These are phyloP conservation scores for Bombyx mandarina DNA, from an alignment of 1,140 invertebrate genomes.

Conservation along the genomic window DNA sequence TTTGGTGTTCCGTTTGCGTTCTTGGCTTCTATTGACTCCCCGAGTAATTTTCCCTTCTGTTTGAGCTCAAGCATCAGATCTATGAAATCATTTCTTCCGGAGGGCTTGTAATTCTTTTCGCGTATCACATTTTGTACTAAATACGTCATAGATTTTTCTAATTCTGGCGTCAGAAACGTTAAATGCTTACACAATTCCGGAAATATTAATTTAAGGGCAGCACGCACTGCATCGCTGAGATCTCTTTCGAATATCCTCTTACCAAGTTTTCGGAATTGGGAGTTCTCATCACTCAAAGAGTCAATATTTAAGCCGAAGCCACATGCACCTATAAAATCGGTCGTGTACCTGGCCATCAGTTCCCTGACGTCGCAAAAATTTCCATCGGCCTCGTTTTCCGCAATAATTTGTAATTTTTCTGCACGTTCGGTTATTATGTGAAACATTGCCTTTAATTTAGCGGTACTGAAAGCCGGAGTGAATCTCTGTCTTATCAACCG, in stretches of 20 bases:
- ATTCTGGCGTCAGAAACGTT: conserved; percentile 23
- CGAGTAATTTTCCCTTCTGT: conserved; percentile 44
- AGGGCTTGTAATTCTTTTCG: conserved; percentile 53
- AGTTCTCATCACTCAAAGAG: conserved; percentile 65
- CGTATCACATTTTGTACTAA: conserved; percentile 48
- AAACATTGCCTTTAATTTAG: conserved; percentile 75
- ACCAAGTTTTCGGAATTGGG: conserved; percentile 65
- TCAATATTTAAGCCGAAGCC: conserved; percentile 74
- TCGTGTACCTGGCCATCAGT: conserved; percentile 64
- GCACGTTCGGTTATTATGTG: conserved; percentile 61
- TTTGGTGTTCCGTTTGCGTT: conserved; percentile 17
- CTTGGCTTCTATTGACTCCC: conserved; percentile 21
- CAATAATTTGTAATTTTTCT: conserved; percentile 51
- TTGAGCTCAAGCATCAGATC: conserved; percentile 69
- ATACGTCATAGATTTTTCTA: conserved; percentile 29
- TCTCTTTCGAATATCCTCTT: conserved; percentile 30
- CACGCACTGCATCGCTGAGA: conserved; percentile 19
- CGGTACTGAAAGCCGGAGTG: conserved; percentile 75
- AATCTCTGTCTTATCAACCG: conserved; percentile 73
- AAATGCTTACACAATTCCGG: conserved; percentile 26
- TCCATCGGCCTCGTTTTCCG: conserved; percentile 36
- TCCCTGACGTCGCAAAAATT: conserved; percentile 66
- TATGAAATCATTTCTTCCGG: conserved; percentile 67
- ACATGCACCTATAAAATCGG: conserved; percentile 72
- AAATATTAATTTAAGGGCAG: conserved; percentile 17